Conservation (phyloP, 2,797 vertebrate genomes). For the Cirrhinus molitorella region DNA sequence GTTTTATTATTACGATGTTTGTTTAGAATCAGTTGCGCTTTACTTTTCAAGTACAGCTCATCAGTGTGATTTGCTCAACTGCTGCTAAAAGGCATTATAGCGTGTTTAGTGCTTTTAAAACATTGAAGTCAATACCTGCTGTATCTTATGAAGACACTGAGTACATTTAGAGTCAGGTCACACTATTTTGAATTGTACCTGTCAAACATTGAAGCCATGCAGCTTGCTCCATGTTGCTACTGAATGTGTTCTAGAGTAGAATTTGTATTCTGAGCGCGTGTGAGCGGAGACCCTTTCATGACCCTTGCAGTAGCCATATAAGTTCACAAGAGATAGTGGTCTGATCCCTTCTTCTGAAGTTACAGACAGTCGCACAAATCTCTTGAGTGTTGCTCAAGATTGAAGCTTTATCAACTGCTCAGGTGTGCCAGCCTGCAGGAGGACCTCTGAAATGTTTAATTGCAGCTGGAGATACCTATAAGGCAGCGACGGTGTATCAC, state of each 20-base stretch:
- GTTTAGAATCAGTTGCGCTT: conserved; percentile 22
- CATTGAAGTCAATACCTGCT: not conserved
- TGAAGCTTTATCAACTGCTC: conserved; percentile 61
- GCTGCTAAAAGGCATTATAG: conserved; percentile 10
- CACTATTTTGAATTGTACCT: conserved; percentile 26
- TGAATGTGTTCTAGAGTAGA: not conserved
- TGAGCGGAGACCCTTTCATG: conserved; percentile 32
- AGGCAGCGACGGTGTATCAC: conserved; percentile 41
- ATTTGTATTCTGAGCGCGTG: conserved; percentile 23
- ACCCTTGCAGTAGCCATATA: conserved; percentile 38
- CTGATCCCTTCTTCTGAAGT: conserved; percentile 54
- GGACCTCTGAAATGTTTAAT: conserved; percentile 61
- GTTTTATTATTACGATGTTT: conserved; percentile 52
- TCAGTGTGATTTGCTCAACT: conserved; percentile 17
- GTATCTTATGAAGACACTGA: not conserved
- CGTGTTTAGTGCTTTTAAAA: not conserved
- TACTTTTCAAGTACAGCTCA: conserved; percentile 29
- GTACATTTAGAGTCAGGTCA: conserved; percentile 29
- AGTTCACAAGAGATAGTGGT: conserved; percentile 44
- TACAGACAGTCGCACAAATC: conserved; percentile 51
- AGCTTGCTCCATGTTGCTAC: conserved; percentile 24
- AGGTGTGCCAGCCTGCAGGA: conserved; percentile 56
- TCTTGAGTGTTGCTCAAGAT: conserved; percentile 58
- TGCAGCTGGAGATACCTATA: conserved; percentile 53
- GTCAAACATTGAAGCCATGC: not conserved